Conservation (phyloP, 2,113 vertebrate species). For the Cheilinus undulatus region DNA sequence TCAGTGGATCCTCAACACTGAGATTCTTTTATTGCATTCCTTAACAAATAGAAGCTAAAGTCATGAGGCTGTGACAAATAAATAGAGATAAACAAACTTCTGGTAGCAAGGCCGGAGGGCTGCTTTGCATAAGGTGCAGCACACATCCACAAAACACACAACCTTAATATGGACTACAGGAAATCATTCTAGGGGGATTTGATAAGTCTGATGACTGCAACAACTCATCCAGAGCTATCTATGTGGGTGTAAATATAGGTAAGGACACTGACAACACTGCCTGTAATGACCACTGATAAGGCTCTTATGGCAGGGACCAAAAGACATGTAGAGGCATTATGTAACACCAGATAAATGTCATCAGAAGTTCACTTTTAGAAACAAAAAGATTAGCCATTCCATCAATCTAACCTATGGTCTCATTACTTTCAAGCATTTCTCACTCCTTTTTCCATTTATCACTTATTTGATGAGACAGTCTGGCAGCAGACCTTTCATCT, state of each 20-base stretch:
- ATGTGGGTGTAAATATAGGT: slow-evolving; percentile 26
- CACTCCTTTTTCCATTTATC: background rate
- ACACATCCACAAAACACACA: slow-evolving; percentile 1
- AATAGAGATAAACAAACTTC: slow-evolving; percentile 29
- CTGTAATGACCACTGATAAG: slow-evolving; percentile 10
- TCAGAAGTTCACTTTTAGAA: background rate
- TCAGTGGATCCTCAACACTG: slow-evolving; percentile 5
- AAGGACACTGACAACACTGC: slow-evolving; percentile 7
- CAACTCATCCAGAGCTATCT: slow-evolving; percentile 23
- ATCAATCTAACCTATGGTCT: no score
- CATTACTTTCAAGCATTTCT: background rate
- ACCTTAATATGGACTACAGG: background rate
- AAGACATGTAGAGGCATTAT: slow-evolving; percentile 8
- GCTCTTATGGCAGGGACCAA: background rate
- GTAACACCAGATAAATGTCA: background rate
- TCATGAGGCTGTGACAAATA: slow-evolving; percentile 45
- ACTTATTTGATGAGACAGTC: no score
- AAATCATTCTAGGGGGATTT: background rate
- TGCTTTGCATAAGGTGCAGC: slow-evolving; percentile 40
- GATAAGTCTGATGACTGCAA: slow-evolving; percentile 24
- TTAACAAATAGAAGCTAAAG: slow-evolving; percentile 24
- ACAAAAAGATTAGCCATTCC: no score
- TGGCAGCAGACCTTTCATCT: no score
- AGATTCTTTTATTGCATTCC: slow-evolving; percentile 33
- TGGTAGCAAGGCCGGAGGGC: background rate